Percentiles rank a stretch among this genome's conserved stretches.
These are phyloP conservation scores for Erinaceus europaeus DNA, from an alignment of 2,113 vertebrate genomes.

Conservation along the genomic window DNA sequence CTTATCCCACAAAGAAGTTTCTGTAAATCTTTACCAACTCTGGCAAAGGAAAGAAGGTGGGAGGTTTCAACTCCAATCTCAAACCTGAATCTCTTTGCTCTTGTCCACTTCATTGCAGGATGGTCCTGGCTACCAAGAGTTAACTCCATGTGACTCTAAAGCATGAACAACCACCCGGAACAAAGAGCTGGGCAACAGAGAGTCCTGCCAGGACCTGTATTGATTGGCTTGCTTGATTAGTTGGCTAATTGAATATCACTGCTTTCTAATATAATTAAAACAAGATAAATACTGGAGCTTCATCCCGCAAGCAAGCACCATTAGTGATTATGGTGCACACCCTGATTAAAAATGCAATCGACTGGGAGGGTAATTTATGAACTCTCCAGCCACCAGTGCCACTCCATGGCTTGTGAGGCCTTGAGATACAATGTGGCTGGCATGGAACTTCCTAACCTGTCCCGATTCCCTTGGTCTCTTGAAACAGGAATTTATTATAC, in stretches of 20 bases:
- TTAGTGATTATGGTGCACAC: constrained; percentile 66
- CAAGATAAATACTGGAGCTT: constrained; percentile 79
- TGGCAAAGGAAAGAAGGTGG: background rate
- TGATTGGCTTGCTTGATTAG: constrained; percentile 83
- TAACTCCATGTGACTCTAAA: constrained; percentile 1
- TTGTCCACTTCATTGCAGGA: background rate
- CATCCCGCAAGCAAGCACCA: constrained; percentile 66
- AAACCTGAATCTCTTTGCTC: background rate
- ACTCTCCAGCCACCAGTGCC: constrained; percentile 51
- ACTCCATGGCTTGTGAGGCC: background rate
- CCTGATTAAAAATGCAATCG: constrained; percentile 76
- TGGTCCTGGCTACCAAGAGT: background rate
- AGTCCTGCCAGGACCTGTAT: constrained; percentile 73
- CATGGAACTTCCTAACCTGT: background rate
- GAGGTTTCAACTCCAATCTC: background rate
- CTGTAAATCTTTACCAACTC: background rate
- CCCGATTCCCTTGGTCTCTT: background rate
- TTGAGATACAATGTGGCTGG: background rate
- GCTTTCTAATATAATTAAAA: constrained; percentile 80
- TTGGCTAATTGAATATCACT: constrained; percentile 82
- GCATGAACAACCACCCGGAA: background rate
- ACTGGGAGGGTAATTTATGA: constrained; percentile 67
- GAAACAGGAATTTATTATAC: background rate
- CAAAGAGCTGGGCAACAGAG: constrained; percentile 8
- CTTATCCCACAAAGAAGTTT: background rate